phyloP scores from a whole-genome alignment of 1,140 invertebrate genomes.

The Oncopodura yosiiana region DNA sequence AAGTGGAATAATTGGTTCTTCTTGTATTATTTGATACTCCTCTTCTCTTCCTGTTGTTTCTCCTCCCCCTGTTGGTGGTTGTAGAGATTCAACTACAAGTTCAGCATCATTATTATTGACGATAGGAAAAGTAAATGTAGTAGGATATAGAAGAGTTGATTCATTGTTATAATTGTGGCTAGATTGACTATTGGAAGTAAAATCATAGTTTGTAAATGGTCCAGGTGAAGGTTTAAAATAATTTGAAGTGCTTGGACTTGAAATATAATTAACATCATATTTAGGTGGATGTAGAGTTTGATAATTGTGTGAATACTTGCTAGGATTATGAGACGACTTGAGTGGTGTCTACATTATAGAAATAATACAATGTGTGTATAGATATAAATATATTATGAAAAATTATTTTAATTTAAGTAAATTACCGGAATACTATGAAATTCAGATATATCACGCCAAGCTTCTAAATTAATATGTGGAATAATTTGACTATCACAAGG shows the following conservation, averaged over 20 bases:
- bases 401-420: constrained; percentile 5
- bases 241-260: too few relatives aligned
- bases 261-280: background rate
- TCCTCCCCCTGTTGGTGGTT: too few relatives aligned
- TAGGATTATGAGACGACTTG: background rate
- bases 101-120: background rate
- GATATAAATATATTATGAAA: constrained; percentile 73
- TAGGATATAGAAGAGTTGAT: too few relatives aligned
- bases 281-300: constrained; percentile 4
- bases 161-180: too few relatives aligned
- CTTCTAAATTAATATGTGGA: background rate
- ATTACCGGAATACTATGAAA: background rate
- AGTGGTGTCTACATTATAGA: constrained; percentile 74
- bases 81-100: background rate
- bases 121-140: background rate
- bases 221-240: too few relatives aligned
- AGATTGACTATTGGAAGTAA: too few relatives aligned
- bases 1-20: too few relatives aligned
- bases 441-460: background rate
- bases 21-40: too few relatives aligned
- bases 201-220: too few relatives aligned
- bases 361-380: constrained; percentile 71
- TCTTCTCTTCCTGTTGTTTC: too few relatives aligned
- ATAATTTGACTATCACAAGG: background rate
- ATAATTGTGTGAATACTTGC: background rate